These are phyloP conservation scores for Thymelicus lineola DNA, from an alignment of 2,888 invertebrate genomes.

Conservation along the genomic window DNA sequence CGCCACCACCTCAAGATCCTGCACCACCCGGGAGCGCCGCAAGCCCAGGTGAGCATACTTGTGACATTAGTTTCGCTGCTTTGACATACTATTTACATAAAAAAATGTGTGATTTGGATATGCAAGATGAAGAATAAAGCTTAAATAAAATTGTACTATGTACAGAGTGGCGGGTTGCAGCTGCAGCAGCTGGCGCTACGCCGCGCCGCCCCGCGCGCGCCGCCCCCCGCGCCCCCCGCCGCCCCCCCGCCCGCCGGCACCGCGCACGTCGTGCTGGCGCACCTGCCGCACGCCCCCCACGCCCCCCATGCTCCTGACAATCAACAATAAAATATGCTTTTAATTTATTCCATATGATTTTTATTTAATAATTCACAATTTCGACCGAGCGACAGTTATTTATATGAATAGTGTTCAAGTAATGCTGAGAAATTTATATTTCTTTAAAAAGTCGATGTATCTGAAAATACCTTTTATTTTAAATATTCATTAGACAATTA, in stretches of 20 bases:
- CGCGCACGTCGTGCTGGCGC: conserved; percentile 57
- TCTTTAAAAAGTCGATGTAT: too few species aligned
- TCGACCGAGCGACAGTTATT: too few species aligned
- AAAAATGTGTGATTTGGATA: too few species aligned
- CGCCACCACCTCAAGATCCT: conserved; percentile 79
- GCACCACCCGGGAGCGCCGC: conserved; percentile 65
- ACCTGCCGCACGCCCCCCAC: conserved; percentile 62
- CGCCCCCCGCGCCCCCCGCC: conserved; percentile 58
- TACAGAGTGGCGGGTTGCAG: conserved; percentile 71
- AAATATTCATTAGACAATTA: too few species aligned
- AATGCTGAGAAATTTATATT: too few species aligned
- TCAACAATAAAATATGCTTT: conserved; percentile 52
- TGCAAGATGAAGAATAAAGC: background rate
- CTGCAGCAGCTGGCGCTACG: conserved; percentile 82
- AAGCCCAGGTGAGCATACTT: conserved; percentile 51
- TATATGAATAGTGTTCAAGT: too few species aligned
- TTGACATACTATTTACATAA: too few species aligned
- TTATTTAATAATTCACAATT: background rate
- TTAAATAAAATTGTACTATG: conserved; percentile 38
- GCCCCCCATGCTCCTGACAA: conserved; percentile 52
- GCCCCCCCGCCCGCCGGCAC: conserved; percentile 51
- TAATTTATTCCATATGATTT: conserved; percentile 6
- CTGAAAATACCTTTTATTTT: too few species aligned
- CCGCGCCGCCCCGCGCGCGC: conserved; percentile 51
- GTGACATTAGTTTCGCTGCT: background rate